Conservation (phyloP, 2,888 invertebrate genomes). For the Lathronympha strigana region DNA sequence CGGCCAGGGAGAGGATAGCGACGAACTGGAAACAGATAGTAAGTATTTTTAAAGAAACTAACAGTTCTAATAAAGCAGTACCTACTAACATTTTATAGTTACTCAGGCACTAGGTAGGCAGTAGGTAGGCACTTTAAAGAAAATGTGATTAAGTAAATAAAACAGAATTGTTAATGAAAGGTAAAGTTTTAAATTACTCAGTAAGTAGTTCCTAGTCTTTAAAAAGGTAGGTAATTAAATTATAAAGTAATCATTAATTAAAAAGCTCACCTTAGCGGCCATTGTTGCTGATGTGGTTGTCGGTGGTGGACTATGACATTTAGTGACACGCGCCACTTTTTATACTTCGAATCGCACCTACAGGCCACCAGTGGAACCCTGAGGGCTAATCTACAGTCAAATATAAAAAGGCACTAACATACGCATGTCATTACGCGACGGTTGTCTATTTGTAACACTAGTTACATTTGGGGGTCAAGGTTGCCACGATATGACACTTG, state of each 20-base stretch:
- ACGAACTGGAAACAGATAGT: constrained; percentile 63
- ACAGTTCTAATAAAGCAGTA: too few relatives aligned
- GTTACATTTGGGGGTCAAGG: constrained; percentile 60
- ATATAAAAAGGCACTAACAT: constrained; percentile 51
- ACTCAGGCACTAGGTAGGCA: too few relatives aligned
- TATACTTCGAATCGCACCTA: constrained; percentile 61
- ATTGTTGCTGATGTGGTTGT: constrained; percentile 66
- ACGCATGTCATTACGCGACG: constrained; percentile 36
- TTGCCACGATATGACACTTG: constrained; percentile 28
- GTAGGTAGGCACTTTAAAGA: too few relatives aligned
- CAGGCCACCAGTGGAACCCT: constrained; percentile 43
- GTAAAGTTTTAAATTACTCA: too few relatives aligned
- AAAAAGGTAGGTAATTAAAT: not conserved
- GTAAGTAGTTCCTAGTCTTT: too few relatives aligned
- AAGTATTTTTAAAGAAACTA: too few relatives aligned
- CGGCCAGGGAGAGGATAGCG: constrained; percentile 64
- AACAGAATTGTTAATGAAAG: too few relatives aligned
- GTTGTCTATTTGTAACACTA: not conserved
- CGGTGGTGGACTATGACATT: constrained; percentile 61
- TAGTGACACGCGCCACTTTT: constrained; percentile 58
- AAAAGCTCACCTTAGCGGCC: constrained; percentile 66
- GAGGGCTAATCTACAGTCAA: constrained; percentile 26
- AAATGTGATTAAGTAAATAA: too few relatives aligned
- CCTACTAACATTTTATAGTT: too few relatives aligned
- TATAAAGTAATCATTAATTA: not conserved